A percentile compares a stretch with the other conserved stretches of the same genome.
phyloP scores from a whole-genome alignment of 2,113 vertebrate genomes.

The Elanoides forficatus region DNA sequence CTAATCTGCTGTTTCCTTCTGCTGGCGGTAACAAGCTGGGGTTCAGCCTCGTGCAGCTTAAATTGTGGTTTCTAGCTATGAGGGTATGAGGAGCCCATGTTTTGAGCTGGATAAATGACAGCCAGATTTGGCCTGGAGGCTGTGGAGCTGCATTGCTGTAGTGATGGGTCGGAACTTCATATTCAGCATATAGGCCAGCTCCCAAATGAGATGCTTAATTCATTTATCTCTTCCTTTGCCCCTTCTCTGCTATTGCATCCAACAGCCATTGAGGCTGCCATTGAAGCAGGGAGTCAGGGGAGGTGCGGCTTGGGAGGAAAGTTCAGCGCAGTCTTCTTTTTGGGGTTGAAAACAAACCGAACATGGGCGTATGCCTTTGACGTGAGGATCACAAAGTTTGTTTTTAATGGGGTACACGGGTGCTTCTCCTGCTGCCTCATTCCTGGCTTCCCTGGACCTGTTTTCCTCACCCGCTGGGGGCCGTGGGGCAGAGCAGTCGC shows the following conservation, averaged over 20 bases:
- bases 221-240: not conserved
- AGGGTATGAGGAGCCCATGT: rapidly evolving
- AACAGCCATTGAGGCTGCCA: rapidly evolving
- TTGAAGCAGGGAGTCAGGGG: not conserved
- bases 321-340: not conserved
- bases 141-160: not conserved
- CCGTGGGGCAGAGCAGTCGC: rapidly evolving
- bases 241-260: not conserved
- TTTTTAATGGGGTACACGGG: not conserved
- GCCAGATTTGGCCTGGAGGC: not conserved
- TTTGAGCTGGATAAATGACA: not conserved
- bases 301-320: not conserved
- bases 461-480: not conserved
- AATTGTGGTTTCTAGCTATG: not conserved
- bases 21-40: not conserved
- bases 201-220: not conserved
- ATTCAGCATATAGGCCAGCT: not conserved
- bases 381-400: not conserved
- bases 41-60: not conserved
- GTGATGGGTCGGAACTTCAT: not conserved
- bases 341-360: not conserved
- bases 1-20: not conserved
- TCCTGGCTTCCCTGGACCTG: not conserved
- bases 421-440: not conserved
- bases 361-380: not conserved